Base-by-base conservation (phyloP, 2,888 invertebrate species). In the Epirrhoe tristata region DNA sequence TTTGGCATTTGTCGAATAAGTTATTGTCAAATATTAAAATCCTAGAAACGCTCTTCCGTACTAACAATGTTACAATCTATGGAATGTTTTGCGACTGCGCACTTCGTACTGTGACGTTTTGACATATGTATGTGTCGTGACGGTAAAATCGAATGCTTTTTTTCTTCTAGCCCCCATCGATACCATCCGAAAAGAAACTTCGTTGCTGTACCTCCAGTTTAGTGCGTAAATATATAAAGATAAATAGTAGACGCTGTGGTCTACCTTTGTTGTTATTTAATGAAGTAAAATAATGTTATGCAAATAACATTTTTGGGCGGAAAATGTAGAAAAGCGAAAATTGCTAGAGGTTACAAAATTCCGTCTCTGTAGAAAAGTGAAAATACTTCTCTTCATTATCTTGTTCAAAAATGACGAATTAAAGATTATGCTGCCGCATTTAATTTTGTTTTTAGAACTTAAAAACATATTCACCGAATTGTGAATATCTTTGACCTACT, bases 261-360 rank as follows among this genome's bases (percentile, higher is more conserved):
- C 39, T 12, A 12, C 39, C 39, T 43, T 43, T 43, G 12, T 39
- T 43, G 39, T 43, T 12, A 12, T 43, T 43, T 43, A 43, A 43
- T 43, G 39, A 43, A 43, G 39, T 43, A 43, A 43, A 43, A 43
- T 43, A 43, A 43, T 43, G 12, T 12, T 43, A 43, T 43, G 39
- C 39, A 43, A 43, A 43, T 43, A 43, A 43, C 39, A 12, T 12
- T 43, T 43, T 43, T 43, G 39, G 12, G 39, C 39, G 10, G 39
- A 43, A 43, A 43, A 12, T 43, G 12, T 43, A 2, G 12, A 12
- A 43, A 43, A 12, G 39, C 39, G 39, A 12, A 43, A 43, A 43
- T 43, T 43, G 12, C 12, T 12, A 43, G 39, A 43, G 39, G 39
- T 39, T 39, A 39, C 0, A 10, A 39, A 43, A 5, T 43, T 12